Percentiles rank a stretch among this genome's conserved stretches.
Evolutionary conservation across 2,888 invertebrate genomes (phyloP).

Genomic region (Nomada lathburiana): DNA sequence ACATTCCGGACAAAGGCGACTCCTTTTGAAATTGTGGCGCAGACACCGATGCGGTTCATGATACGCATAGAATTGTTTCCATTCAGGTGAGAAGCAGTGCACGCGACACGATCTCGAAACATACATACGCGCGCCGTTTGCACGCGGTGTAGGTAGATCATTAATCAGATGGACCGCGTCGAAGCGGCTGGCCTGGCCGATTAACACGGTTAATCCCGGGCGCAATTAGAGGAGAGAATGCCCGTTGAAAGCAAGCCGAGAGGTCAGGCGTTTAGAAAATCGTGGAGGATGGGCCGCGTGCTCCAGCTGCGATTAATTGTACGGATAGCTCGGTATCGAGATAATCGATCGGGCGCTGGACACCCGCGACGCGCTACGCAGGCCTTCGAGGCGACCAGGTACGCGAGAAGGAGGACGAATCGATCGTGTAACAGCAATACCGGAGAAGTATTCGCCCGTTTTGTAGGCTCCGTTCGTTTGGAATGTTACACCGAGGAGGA

Average conservation of each 20-base stretch:
- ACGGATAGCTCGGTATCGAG: slow-evolving; percentile 31
- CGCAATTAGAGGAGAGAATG: slow-evolving; percentile 60
- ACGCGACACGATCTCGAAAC: too few species aligned
- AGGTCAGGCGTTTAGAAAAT: slow-evolving; percentile 52
- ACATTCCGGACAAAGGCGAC: not conserved
- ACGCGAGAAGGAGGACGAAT: slow-evolving; percentile 48
- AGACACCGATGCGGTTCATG: not conserved
- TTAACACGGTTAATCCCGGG: slow-evolving; percentile 65
- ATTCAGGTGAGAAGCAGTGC: too few species aligned
- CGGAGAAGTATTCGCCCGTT: slow-evolving; percentile 1
- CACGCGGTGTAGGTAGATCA: slow-evolving; percentile 10
- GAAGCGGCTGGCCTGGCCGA: slow-evolving; percentile 41
- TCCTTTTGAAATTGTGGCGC: not conserved
- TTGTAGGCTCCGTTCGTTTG: not conserved
- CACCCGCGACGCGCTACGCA: slow-evolving; percentile 26
- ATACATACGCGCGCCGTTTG: too few species aligned
- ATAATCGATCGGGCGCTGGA: slow-evolving; percentile 49
- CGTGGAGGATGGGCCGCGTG: slow-evolving; percentile 45
- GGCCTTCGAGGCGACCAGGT: not conserved
- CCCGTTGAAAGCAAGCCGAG: slow-evolving; percentile 43
- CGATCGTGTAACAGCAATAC: slow-evolving; percentile 14
- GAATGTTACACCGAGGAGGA: slow-evolving; percentile 13
- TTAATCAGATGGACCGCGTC: slow-evolving; percentile 67
- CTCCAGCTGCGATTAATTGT: slow-evolving; percentile 50
- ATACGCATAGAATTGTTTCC: not conserved